Conservation (phyloP, 1,140 invertebrate species). For the Drosophila subobscura region DNA sequence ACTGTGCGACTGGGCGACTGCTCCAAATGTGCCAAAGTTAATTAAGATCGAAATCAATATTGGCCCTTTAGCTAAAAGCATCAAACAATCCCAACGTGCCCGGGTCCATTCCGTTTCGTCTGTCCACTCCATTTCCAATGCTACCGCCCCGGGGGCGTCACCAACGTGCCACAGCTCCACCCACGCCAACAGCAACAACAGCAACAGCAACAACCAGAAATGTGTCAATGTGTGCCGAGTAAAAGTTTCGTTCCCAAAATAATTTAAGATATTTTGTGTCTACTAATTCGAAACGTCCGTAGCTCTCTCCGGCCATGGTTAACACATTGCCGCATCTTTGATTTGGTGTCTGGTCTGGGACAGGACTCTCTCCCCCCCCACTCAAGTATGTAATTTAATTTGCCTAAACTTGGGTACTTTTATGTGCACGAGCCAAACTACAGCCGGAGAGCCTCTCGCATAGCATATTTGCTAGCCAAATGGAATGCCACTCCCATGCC, state of each 20-base stretch:
- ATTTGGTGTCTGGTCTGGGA: constrained; percentile 52
- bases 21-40: constrained; percentile 82
- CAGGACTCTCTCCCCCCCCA: constrained; percentile 1
- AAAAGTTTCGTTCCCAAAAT: constrained; percentile 71
- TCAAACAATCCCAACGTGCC: constrained; percentile 70
- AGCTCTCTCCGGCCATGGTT: constrained; percentile 52
- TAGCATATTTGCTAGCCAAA: constrained; percentile 37
- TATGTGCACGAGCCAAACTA: constrained; percentile 13
- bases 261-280: constrained; percentile 82
- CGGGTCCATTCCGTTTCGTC: constrained; percentile 22
- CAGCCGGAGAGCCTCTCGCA: constrained; percentile 5
- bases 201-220: constrained; percentile 57
- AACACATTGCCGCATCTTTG: constrained; percentile 74
- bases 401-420: constrained; percentile 71
- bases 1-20: constrained; percentile 47
- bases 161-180: constrained; percentile 38
- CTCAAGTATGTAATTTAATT: constrained; percentile 80
- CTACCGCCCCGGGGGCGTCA: constrained; percentile 57
- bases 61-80: constrained; percentile 82
- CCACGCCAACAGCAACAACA: constrained; percentile 24
- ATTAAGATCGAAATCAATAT: constrained; percentile 83
- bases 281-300: constrained; percentile 74
- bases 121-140: constrained; percentile 63
- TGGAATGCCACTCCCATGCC: constrained; percentile 60
- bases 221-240: constrained; percentile 75